Evolutionary conservation across 2,797 vertebrate genomes (phyloP).

Genomic region (Hypotaenidia okinawae): DNA sequence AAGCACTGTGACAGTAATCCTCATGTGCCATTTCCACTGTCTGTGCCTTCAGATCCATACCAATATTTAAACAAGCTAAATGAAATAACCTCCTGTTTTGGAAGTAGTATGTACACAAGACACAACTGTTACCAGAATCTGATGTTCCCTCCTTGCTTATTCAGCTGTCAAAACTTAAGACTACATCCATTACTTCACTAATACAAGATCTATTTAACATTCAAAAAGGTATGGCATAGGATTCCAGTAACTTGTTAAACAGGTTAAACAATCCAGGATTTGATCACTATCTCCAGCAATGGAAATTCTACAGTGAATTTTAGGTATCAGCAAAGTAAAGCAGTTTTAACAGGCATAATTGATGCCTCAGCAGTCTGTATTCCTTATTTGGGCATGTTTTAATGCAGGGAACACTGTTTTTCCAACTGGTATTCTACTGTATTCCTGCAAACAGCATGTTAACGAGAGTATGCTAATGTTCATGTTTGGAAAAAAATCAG

Average conservation of each 20-base stretch:
- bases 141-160: not conserved
- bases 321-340: not conserved
- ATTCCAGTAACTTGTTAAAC: not conserved
- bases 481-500: slow-evolving; percentile 9
- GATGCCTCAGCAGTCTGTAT: not conserved
- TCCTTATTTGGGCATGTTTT: not conserved
- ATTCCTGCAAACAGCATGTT: slow-evolving; percentile 20
- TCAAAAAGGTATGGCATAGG: not conserved
- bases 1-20: not conserved
- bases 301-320: not conserved
- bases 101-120: not conserved
- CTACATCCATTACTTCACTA: not conserved
- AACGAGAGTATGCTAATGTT: slow-evolving; percentile 39
- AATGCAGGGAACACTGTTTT: not conserved
- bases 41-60: not conserved
- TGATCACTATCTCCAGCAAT: not conserved
- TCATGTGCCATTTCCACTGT: accelerated
- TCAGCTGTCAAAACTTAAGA: not conserved
- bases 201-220: not conserved
- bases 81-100: not conserved
- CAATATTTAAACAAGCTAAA: not conserved
- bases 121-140: not conserved
- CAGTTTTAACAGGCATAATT: not conserved
- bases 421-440: not conserved
- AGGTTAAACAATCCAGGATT: not conserved